phyloP scores from a whole-genome alignment of 2,888 invertebrate species.

The Strigamia transsilvanica region DNA sequence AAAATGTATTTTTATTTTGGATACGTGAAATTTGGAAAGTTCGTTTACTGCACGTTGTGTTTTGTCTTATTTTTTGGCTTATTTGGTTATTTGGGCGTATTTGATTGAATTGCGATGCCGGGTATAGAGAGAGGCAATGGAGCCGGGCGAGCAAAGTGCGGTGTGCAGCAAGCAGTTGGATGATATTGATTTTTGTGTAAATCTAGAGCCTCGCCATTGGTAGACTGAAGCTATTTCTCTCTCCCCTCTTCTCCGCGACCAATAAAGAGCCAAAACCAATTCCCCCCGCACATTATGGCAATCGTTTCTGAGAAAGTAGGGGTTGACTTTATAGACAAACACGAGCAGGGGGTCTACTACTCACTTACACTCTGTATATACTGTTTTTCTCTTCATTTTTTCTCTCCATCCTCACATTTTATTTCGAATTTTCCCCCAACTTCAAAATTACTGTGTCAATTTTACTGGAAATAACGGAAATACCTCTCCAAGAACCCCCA shows the following conservation, averaged over 20 bases:
- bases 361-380: not conserved
- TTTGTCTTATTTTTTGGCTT: no score
- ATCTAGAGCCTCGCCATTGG: not conserved
- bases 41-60: no score
- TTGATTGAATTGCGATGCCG: not conserved
- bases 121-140: not conserved
- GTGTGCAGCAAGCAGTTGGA: conserved; percentile 8
- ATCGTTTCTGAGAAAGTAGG: not conserved
- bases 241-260: conserved; percentile 8
- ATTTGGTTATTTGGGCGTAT: not conserved
- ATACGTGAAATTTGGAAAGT: no score
- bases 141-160: not conserved
- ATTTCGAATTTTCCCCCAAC: not conserved
- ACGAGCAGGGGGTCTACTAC: conserved; percentile 2
- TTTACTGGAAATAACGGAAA: not conserved
- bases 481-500: no score
- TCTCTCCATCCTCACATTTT: not conserved
- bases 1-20: no score
- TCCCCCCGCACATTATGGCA: conserved; percentile 3
- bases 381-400: not conserved
- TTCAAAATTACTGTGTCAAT: conserved; percentile 1
- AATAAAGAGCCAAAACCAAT: conserved; percentile 8
- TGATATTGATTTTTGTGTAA: conserved; percentile 8
- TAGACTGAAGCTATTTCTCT: not conserved
- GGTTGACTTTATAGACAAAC: conserved; percentile 8